A percentile compares a stretch with the other conserved stretches of the same genome.
Evolutionary conservation across 1,140 invertebrate genomes (phyloP).

Genomic region (Goniozus legneri): DNA sequence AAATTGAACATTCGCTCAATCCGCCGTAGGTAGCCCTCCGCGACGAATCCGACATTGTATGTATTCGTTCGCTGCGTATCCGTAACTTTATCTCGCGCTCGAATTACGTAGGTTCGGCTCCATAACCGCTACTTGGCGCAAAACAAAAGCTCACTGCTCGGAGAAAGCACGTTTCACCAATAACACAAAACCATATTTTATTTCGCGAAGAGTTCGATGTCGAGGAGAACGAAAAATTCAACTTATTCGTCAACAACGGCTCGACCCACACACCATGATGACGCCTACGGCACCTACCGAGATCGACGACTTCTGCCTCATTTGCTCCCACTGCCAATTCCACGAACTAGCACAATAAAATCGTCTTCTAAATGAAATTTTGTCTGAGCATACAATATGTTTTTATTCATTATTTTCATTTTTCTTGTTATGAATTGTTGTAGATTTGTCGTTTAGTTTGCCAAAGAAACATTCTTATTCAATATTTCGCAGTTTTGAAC

Average conservation of each 20-base stretch:
- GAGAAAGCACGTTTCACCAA: background rate
- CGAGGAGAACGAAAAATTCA: background rate
- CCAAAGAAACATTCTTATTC: no score
- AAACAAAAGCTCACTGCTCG: background rate
- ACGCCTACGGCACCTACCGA: constrained; percentile 25
- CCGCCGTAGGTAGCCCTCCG: constrained; percentile 9
- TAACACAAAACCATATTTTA: no score
- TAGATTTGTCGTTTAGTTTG: no score
- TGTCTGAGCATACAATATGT: no score
- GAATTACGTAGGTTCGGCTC: constrained; percentile 9
- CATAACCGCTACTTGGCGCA: background rate
- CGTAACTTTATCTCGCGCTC: background rate
- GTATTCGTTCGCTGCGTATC: constrained; percentile 13
- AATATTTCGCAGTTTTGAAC: no score
- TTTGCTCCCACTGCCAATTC: background rate
- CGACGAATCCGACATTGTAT: constrained; percentile 11
- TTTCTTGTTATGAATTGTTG: no score
- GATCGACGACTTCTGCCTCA: background rate
- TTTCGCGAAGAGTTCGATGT: no score
- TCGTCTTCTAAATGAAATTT: no score
- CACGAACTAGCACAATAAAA: no score
- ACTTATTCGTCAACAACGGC: constrained; percentile 20
- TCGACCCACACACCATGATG: constrained; percentile 28
- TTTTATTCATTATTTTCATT: no score
- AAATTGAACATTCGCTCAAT: constrained; percentile 2